Evolutionary conservation across 2,113 vertebrate species (phyloP).

Genomic region (Festucalex cinctus): DNA sequence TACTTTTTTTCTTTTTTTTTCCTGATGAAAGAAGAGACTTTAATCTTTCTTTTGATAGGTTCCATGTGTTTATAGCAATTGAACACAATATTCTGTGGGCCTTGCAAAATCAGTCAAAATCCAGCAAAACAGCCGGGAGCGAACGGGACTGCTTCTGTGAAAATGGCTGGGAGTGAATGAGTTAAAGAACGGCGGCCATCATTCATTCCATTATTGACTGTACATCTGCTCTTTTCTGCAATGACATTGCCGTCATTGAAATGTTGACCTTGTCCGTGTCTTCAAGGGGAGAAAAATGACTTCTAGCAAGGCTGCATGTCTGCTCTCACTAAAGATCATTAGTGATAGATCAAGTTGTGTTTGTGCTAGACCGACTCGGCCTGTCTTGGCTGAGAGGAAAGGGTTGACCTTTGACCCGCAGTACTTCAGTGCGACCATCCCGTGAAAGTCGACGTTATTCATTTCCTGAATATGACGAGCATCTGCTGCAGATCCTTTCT

Average conservation of each 20-base stretch:
- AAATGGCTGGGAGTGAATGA: too few species aligned
- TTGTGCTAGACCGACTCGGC: neutral
- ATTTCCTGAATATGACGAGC: neutral
- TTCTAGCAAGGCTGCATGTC: neutral
- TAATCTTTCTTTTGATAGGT: too few species aligned
- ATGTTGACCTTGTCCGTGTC: neutral
- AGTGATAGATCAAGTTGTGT: neutral
- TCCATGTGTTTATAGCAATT: too few species aligned
- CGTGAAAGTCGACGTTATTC: neutral
- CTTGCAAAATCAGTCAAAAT: too few species aligned
- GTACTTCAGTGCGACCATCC: neutral
- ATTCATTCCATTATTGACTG: neutral
- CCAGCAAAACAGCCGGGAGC: too few species aligned
- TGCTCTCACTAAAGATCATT: neutral
- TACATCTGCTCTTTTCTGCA: neutral
- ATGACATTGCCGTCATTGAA: neutral
- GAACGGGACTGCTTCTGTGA: too few species aligned
- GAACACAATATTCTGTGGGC: too few species aligned
- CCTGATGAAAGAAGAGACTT: too few species aligned
- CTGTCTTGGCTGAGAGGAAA: neutral
- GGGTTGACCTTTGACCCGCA: neutral
- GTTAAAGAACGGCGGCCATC: neutral
- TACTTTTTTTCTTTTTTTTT: too few species aligned
- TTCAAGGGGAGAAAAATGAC: neutral
- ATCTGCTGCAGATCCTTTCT: conserved; percentile 1